Evolutionary conservation across 2,113 vertebrate genomes (phyloP), one percentile per base, ranked within the genome.

Genomic region (Gymnogyps californianus): DNA sequence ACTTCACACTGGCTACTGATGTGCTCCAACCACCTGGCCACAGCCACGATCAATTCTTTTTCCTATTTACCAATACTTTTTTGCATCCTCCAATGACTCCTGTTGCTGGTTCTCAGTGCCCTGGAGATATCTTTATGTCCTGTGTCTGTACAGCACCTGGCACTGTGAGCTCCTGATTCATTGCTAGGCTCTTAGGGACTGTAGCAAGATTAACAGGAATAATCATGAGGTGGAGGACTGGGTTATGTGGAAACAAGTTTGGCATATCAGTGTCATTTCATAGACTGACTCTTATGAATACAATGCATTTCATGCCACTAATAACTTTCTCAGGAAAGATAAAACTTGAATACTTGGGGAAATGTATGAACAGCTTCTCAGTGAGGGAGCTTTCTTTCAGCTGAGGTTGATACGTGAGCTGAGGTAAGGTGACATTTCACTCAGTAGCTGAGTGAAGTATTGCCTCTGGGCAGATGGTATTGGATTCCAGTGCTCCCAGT

Each of bases 401-500:
- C 38, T 71, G 57, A 87, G 10, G 61, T 42, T 79, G 70, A 58
- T 83, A 24, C 1, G 19, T 87, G 80, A 86, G 16, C n/a, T 87
- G 86, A 88, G 74, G 20, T 38, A 57, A 93, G 80, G 47, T 82
- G 92, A 85, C 70, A 55, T 91, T 71, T 95, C 54, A 49, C n/a
- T 90, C 82, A 69, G 61, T 16, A 75, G 28, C 24, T 61, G 40
- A 82, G n/a, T 38, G 46, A 96, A 91, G 6, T 42, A 49, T 36
- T 91, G 87, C 57, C 66, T 87, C 49, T 65, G 62, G 83, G 62
- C 62, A 88, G 70, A 66, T 70, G 38, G 20, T 77, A 66, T 80
- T 89, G 82, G 40, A 69, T 78, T 97, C 93, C 87, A 74, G 77
- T n/a, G 44, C 46, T 93, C 54, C 75, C 84, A 77, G 91, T 74